Evolutionary conservation across 2,888 invertebrate species (phyloP).

Genomic region (Pemphredon lugubris): DNA sequence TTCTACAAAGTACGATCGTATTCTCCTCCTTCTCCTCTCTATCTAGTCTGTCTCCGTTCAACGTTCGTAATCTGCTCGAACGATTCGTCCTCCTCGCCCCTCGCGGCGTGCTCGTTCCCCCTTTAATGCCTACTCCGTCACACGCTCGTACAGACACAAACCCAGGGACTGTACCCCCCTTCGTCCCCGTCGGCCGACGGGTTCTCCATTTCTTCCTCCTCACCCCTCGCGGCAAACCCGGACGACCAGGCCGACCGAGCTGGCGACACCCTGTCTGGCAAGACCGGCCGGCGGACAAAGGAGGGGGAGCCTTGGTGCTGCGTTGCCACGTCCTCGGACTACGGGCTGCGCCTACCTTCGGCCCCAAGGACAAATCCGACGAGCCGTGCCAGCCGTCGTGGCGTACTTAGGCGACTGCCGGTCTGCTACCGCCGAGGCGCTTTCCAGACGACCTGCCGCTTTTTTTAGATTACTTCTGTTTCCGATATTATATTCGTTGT

Average conservation of each 20-base stretch:
- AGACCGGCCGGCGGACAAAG: slow-evolving; percentile 85
- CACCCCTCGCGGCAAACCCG: slow-evolving; percentile 65
- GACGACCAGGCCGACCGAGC: slow-evolving; percentile 88
- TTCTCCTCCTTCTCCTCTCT: too few relatives aligned
- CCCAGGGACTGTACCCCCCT: slow-evolving; percentile 45
- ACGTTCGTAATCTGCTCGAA: slow-evolving; percentile 54
- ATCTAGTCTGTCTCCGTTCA: slow-evolving; percentile 22
- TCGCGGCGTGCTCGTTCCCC: slow-evolving; percentile 49
- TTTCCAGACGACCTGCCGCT: slow-evolving; percentile 46
- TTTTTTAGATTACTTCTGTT: neutral
- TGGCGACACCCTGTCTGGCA: slow-evolving; percentile 97
- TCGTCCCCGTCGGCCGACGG: slow-evolving; percentile 47
- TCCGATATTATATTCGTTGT: neutral
- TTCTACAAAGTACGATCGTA: too few relatives aligned
- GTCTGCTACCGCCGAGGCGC: slow-evolving; percentile 57
- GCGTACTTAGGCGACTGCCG: slow-evolving; percentile 74
- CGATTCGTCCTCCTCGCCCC: slow-evolving; percentile 54
- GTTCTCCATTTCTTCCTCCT: slow-evolving; percentile 46
- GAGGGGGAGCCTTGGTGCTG: slow-evolving; percentile 73
- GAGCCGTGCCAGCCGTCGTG: slow-evolving; percentile 78
- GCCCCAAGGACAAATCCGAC: slow-evolving; percentile 80
- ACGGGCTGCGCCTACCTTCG: slow-evolving; percentile 71
- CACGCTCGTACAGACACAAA: slow-evolving; percentile 46
- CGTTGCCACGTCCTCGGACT: slow-evolving; percentile 72
- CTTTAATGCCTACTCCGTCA: slow-evolving; percentile 50